Evolutionary conservation across 2,113 vertebrate genomes (phyloP), one percentile per base, ranked within the genome.

Genomic region (Cebus imitator): DNA sequence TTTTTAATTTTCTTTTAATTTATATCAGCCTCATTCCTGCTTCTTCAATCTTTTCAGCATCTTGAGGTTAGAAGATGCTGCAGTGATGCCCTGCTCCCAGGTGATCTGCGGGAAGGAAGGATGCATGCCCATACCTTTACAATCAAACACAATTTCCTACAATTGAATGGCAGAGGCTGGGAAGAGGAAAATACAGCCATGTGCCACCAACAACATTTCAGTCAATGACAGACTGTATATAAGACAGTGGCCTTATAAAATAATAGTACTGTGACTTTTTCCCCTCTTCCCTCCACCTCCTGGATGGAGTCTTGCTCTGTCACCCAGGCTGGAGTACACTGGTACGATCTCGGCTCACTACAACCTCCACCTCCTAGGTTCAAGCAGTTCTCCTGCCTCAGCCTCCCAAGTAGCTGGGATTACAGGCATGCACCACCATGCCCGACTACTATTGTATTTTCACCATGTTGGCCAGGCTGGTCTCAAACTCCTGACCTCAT

Each of bases 1-100:
- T 98, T 99, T 99, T 98, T 98, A 97, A 99, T 99, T 99, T 99
- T 98, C 99, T 99, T 99, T 99, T 99, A 99, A 99, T 99, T 99
- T 99, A 98, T 99, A 99, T 99, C 97, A 98, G 99, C 99, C 98
- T 97, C 97, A 93, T 76, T 97, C 76, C 92, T 97, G 94, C 87
- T 95, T 95, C 98, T 99, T 98, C 98, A 98, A 98, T 99, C 98
- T 98, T 98, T 98, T 98, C 95, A 91, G 96, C 98, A 98, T 98
- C 98, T 98, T 97, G 95, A 97, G 98, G 98, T 99, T 98, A 99
- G 96, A 97, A 97, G 98, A 93, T 17, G 0, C 6, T 87, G 79
- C 66, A n/a, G 50, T 70, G 80, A 58, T 1, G 4, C 14, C 10
- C 10, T 37, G 13, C 32, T 37, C 61, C 17, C n/a, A 14, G 10